Evolutionary conservation across 1,140 invertebrate genomes (phyloP), one percentile per base, ranked within the genome.

Genomic region (Solen grandis): DNA sequence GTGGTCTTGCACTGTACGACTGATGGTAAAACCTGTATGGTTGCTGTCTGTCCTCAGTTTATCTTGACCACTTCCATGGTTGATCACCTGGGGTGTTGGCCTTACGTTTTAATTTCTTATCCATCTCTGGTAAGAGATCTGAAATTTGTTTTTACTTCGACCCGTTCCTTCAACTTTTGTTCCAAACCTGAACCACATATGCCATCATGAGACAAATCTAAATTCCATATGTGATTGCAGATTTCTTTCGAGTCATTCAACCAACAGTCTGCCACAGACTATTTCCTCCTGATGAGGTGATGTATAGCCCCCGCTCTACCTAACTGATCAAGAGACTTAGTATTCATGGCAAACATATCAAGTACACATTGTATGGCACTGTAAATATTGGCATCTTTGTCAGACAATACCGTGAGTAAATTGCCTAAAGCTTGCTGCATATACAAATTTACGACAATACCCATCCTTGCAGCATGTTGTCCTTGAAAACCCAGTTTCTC

Each of bases 401-500:
- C 36, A 19, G 8, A 29, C 19, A 46, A 65, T 16, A 14, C 35
- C 35, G n/a, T 14, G 13, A 22, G 13, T 8, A 14, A 25, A 33
- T 10, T 27, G 62, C 62, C 31, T 65, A 31, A 31, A 31, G 62
- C n/a, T n/a, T n/a, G n/a, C n/a, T n/a, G n/a, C 62, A 65, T 65
- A 31, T 25, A 65, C 27, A 65, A 5, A 65, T 65, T 65, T 8
- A 65, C 35, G 14, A 77, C 33, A 54, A 77, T 65, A 14, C 74
- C 74, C 52, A 78, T 29, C 10, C 36, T 36, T 4, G 65, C 46
- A 3, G 75, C 75, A n/a, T 78, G 65, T 50, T 69, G 52, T 16
- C 75, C 75, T 59, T 63, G 35, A 46, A 59, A 78, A n/a, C 50
- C 75, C n/a, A 60, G 41, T 46, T 68, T 69, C 16, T 78, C 75